Conservation (phyloP, 2,113 vertebrate species). For the Uria lomvia region DNA sequence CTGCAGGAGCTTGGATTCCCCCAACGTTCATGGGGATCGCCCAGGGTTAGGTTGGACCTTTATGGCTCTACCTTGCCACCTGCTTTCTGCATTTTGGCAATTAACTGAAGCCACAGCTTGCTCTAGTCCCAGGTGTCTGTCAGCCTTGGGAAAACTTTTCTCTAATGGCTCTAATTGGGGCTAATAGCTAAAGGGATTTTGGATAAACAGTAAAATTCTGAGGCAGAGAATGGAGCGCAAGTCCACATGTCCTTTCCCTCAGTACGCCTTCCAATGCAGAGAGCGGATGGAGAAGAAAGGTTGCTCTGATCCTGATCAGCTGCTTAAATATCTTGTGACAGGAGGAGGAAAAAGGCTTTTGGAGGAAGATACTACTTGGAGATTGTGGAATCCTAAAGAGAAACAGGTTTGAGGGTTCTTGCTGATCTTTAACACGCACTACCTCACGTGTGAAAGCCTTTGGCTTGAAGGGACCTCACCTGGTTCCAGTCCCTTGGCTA, state of each 20-base stretch:
- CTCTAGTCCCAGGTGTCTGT: neutral
- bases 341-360: neutral
- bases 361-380: neutral
- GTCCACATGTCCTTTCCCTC: neutral
- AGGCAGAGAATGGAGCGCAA: neutral
- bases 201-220: neutral
- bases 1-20: neutral
- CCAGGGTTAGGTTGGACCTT: neutral
- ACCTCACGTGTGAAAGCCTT: neutral
- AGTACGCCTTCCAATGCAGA: fast-evolving
- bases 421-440: fast-evolving
- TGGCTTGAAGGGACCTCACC: neutral
- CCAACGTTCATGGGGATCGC: fast-evolving
- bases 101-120: neutral
- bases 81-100: neutral
- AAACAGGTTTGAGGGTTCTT: neutral
- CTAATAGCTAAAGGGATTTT: neutral
- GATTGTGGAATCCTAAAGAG: neutral
- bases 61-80: neutral
- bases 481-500: neutral
- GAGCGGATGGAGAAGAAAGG: neutral
- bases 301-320: neutral
- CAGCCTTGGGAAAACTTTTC: neutral
- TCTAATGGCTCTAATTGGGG: neutral
- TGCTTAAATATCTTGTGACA: neutral